A percentile compares a stretch with the other conserved stretches of the same genome.
Evolutionary conservation across 2,797 vertebrate species (phyloP).

Genomic region (Mareca penelope): DNA sequence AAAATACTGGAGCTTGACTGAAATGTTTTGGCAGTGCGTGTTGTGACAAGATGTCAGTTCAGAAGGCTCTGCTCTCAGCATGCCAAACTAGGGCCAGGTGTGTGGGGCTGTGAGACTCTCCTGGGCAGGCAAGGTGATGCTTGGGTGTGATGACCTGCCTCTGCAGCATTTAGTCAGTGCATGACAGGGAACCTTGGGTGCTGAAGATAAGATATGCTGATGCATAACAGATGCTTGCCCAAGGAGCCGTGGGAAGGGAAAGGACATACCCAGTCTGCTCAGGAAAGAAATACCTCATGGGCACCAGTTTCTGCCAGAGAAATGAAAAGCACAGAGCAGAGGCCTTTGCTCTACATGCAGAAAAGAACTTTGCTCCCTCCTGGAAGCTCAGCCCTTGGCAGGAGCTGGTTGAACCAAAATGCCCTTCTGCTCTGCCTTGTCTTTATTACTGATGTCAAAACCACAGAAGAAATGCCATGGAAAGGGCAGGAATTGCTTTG

Average conservation of each 20-base stretch:
- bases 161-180: no score
- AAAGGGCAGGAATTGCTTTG: background rate
- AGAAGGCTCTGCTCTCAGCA: background rate
- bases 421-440: background rate
- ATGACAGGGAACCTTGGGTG: fast-evolving
- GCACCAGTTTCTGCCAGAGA: background rate
- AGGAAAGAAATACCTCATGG: background rate
- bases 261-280: background rate
- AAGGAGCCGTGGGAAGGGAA: background rate
- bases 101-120: background rate
- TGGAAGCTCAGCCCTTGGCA: background rate
- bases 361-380: background rate
- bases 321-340: background rate
- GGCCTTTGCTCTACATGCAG: background rate
- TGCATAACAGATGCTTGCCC: background rate
- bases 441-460: background rate
- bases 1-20: background rate
- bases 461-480: background rate
- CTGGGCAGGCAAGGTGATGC: background rate
- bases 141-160: background rate
- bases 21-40: background rate
- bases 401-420: background rate
- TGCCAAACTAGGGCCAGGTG: background rate
- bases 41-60: background rate
- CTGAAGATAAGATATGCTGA: background rate